These are phyloP conservation scores for Azemiops feae DNA, from an alignment of 2,113 vertebrate genomes.

Conservation along the genomic window DNA sequence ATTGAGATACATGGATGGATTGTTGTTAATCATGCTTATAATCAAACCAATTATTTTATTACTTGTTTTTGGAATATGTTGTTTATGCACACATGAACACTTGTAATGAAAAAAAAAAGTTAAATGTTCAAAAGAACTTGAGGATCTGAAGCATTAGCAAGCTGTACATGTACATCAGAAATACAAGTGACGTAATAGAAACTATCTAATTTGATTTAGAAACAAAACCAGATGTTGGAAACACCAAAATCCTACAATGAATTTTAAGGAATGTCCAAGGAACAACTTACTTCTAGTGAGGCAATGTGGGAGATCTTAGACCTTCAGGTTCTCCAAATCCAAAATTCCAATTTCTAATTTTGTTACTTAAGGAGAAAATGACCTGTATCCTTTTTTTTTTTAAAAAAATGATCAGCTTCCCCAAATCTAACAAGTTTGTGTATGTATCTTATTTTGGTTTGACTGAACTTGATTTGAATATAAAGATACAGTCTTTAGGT, in stretches of 20 bases:
- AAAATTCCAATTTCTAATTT: not conserved
- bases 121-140: not conserved
- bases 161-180: not conserved
- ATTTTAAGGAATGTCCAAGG: not conserved
- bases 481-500: not conserved
- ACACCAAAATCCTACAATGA: not conserved
- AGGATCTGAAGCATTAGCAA: not conserved
- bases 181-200: not conserved
- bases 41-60: not conserved
- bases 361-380: not conserved
- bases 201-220: not conserved
- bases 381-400: not conserved
- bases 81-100: not conserved
- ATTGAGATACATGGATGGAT: too few relatives aligned
- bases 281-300: not conserved
- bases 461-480: not conserved
- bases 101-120: not conserved
- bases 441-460: not conserved
- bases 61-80: not conserved
- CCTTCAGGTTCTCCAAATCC: not conserved
- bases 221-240: not conserved
- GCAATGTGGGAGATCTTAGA: not conserved
- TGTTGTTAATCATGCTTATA: not conserved
- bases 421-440: not conserved
- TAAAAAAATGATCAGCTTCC: not conserved